Base-by-base conservation (phyloP, 2,888 invertebrate genomes). In the Anthoptus insignis region DNA sequence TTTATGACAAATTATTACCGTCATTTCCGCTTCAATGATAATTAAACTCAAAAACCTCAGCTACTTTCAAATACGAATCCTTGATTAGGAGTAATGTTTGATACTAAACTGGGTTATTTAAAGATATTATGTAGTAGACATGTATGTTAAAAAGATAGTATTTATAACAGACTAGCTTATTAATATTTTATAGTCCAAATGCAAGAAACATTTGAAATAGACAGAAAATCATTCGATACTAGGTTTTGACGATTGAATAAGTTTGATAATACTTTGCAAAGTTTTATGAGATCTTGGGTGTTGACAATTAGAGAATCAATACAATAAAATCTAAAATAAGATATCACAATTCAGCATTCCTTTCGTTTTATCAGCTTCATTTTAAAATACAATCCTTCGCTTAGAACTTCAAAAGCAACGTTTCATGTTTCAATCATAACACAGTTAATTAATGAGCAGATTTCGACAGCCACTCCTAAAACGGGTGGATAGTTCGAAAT, bases 361-460 rank as follows among this genome's bases (percentile, higher is more conserved):
- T 13, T 24, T 42, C 16, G 47, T 32, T 24, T 39, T 56, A n/a
- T n/a, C 3, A 32, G 9, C 24, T 16, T 34, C 52, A 53, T 58
- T 64, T 58, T 53, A 32, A 58, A 52, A 52, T 29, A 11, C 37
- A 37, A 13, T 52, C 7, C 64, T 73, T 71, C 73, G 69, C 68
- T 47, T 37, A 64, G 27, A 53, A 72, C 73, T 71, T 80, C 76
- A 77, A 81, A 79, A 71, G 76, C 68, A 74, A 72, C 70, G 76
- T 78, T 77, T 84, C 81, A 83, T 79, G 81, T 86, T 87, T 87
- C 86, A 82, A 83, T 88, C 83, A 77, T 73, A 79, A 76, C 76
- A 77, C 74, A 74, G 76, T 82, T 82, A 87, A 86, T 86, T 88
- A 86, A 79, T 75, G 69, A 72, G 64, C 61, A 64, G 65, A 79